Base-by-base conservation (phyloP, 2,888 invertebrate genomes). In the Orthosia gracilis region DNA sequence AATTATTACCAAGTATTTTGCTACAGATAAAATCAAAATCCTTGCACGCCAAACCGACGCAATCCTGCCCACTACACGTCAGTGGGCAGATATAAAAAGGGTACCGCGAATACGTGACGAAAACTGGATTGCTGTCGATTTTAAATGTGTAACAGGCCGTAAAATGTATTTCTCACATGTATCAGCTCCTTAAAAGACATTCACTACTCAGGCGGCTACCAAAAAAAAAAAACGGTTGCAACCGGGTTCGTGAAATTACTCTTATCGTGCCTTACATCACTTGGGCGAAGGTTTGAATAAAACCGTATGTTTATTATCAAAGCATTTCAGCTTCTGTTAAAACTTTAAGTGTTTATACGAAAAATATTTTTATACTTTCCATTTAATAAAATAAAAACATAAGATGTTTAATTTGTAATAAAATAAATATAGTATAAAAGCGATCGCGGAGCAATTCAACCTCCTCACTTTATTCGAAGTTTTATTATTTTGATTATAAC, bases 241-340 rank as follows among this genome's bases (percentile, higher is more conserved):
- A 87, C 87, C 87, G 86, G 85, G 84, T 91, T 89, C 89, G 85
- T 85, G 54, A 91, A 91, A 91, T 90, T 88, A 86, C 82, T 85
- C 91, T 94, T 94, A 94, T 94, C 92, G 79, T 76, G 71, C 88
- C 87, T 91, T 89, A 89, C 88, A 91, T 93, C 92, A 89, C 81
- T 76, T 78, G 79, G 79, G 69, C 80, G 84, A 89, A 85, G 83
- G 83, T 83, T 80, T 84, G 63, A 79, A 85, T 92, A 91, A 92
- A 92, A 88, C 89, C 67, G 75, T 87, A 80, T 83, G 83, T 93
- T 92, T 92, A 92, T 89, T 85, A 80, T 77, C 82, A 85, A 84
- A 87, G 69, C 50, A 71, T 73, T 77, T 52, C 69, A 80, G 88
- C 89, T 87, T 79, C 88, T 87, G 88, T 87, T 88, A 88, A 87